These are phyloP conservation scores for Ichneumon xanthorius DNA, from an alignment of 2,888 invertebrate genomes.

Conservation along the genomic window DNA sequence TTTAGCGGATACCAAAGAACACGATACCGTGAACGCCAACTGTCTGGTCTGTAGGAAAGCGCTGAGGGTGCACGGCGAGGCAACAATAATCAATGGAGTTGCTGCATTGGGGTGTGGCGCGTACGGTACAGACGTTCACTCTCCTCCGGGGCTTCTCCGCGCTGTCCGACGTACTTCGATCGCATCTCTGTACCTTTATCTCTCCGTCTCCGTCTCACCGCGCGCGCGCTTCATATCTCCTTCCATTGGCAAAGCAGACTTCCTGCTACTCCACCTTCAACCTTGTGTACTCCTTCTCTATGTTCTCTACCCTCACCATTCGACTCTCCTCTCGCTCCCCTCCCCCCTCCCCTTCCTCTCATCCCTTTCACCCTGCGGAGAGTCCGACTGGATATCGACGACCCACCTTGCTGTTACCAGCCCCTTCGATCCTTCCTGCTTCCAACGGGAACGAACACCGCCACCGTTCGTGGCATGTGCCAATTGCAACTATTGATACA, in stretches of 20 bases:
- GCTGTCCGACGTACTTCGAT: slow-evolving; percentile 82
- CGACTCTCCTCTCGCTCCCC: slow-evolving; percentile 61
- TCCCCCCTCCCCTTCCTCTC: not conserved
- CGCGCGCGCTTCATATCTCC: slow-evolving; percentile 60
- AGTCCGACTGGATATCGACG: slow-evolving; percentile 72
- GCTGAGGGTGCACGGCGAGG: slow-evolving; percentile 60
- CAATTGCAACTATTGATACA: not conserved
- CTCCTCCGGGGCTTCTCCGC: slow-evolving; percentile 75
- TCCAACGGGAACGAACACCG: slow-evolving; percentile 16
- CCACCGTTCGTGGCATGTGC: slow-evolving; percentile 12
- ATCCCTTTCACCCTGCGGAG: slow-evolving; percentile 10
- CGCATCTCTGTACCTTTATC: slow-evolving; percentile 73
- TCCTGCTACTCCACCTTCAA: slow-evolving; percentile 43
- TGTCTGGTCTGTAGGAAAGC: slow-evolving; percentile 20
- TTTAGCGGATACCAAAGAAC: not conserved
- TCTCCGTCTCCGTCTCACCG: slow-evolving; percentile 55
- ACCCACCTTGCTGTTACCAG: slow-evolving; percentile 67
- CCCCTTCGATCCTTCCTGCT: slow-evolving; percentile 51
- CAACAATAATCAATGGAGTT: slow-evolving; percentile 84
- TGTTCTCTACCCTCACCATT: slow-evolving; percentile 60
- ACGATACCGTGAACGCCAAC: not conserved
- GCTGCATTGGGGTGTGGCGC: slow-evolving; percentile 84
- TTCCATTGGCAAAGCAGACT: slow-evolving; percentile 54
- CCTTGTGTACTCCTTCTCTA: slow-evolving; percentile 25
- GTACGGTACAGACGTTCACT: slow-evolving; percentile 70